These are phyloP conservation scores for Nudaria mundana DNA, from an alignment of 2,888 invertebrate species.

Conservation along the genomic window DNA sequence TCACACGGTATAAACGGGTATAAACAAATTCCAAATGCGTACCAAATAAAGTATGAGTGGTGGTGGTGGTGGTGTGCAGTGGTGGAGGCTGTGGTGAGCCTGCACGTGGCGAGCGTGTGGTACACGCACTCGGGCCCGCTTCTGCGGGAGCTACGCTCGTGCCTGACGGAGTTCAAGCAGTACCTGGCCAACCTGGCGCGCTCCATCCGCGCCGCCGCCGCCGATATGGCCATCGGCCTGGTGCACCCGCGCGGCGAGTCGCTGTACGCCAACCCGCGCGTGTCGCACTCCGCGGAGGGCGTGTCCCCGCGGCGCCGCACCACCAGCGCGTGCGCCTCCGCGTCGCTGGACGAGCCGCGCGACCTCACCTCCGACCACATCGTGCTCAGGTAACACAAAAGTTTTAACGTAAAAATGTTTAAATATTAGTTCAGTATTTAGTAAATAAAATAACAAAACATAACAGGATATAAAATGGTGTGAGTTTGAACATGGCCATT, in stretches of 20 bases:
- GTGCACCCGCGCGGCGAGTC: slow-evolving; percentile 85
- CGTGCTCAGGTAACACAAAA: slow-evolving; percentile 52
- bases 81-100: slow-evolving; percentile 49
- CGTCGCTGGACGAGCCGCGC: slow-evolving; percentile 71
- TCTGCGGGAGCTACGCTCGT: slow-evolving; percentile 91
- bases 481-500: too few species aligned
- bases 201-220: slow-evolving; percentile 93
- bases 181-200: slow-evolving; percentile 91
- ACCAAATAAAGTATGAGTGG: neutral
- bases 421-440: neutral
- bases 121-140: slow-evolving; percentile 96
- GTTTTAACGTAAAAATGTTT: too few species aligned
- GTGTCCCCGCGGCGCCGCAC: slow-evolving; percentile 70
- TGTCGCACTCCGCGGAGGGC: slow-evolving; percentile 71
- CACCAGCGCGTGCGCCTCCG: slow-evolving; percentile 55
- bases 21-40: too few species aligned
- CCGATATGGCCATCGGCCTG: slow-evolving; percentile 95
- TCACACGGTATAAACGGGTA: too few species aligned
- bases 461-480: too few species aligned
- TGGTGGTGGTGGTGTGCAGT: slow-evolving; percentile 26
- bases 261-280: slow-evolving; percentile 78
- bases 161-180: slow-evolving; percentile 94
- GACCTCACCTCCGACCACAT: slow-evolving; percentile 56
- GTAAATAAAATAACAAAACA: neutral
- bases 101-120: slow-evolving; percentile 94